Base-by-base conservation (phyloP, 2,113 vertebrate species). In the Coregonus clupeaformis region DNA sequence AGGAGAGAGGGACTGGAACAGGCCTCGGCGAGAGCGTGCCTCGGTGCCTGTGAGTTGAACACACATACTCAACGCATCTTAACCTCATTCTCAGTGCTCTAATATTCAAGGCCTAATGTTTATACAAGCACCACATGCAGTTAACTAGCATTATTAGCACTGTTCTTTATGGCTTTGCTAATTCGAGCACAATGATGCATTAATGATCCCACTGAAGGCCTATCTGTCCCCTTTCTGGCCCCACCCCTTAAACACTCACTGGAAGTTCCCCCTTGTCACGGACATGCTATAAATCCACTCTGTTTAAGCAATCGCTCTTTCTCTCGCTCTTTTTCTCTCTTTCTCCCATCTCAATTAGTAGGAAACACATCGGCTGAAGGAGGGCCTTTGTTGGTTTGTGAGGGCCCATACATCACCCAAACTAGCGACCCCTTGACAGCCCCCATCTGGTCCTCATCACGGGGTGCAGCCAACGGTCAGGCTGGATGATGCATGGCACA, bases 401-500 rank as follows among this genome's bases (percentile, higher is more conserved):
- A 77, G 86, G 81, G 89, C 87, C 87, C 36, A 42, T 42, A 42
- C 36, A 42, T 93, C 90, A 91, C 86, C 82, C 81, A 82, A 91
- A 92, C 87, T 85, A 87, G 90, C 90, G 78, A 75, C 72, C 72
- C 77, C 60, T 74, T 71, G 82, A 89, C 89, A 89, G 89, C 79
- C 89, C 80, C 89, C 91, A 93, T 93, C 91, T 92, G 91, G 88
- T 91, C 88, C 85, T 81, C 91, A 92, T 93, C 91, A 90, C 70
- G 36, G 85, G 89, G 92, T 90, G 90, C 90, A 92, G 81, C 86
- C 89, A 92, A 88, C 86, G 90, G 92, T 93, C 92, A 91, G 84
- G 85, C 82, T 82, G 47, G 78, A 68, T n/a, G 42, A 73, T 83
- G 74, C 74, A 79, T 73, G 63, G 79, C 14, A 59, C 62, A 68